phyloP scores from a whole-genome alignment of 1,140 invertebrate species.

The Heliconius hermathena region DNA sequence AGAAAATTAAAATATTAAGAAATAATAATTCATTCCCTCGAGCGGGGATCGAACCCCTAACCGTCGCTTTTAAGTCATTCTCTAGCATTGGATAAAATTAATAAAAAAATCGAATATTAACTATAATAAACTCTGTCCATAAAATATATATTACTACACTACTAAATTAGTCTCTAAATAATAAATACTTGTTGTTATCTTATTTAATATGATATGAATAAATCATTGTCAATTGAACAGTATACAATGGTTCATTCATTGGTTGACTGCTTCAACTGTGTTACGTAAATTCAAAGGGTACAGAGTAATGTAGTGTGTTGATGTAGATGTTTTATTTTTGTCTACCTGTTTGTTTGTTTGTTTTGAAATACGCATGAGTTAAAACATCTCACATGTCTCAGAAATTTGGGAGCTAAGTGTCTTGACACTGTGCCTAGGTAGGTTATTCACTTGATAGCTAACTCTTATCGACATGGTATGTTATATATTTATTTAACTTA shows the following conservation, averaged over 20 bases:
- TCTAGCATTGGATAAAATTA: neutral
- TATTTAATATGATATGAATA: slow-evolving; percentile 23
- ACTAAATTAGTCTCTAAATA: neutral
- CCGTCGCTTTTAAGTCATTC: no score
- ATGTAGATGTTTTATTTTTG: neutral
- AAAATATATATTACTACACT: neutral
- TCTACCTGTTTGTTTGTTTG: neutral
- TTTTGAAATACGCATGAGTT: no score
- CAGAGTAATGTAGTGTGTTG: slow-evolving; percentile 35
- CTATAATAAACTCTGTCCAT: neutral
- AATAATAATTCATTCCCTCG: no score
- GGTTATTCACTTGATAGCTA: no score
- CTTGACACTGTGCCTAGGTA: no score
- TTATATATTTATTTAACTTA: no score
- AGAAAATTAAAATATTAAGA: no score
- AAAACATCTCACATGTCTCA: no score
- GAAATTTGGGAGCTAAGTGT: no score
- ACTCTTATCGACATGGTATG: no score
- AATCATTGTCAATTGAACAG: slow-evolving; percentile 31
- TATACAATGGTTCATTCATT: slow-evolving; percentile 40
- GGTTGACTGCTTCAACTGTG: slow-evolving; percentile 43
- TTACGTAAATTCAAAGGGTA: slow-evolving; percentile 43
- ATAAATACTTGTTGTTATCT: neutral
- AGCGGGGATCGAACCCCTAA: no score
- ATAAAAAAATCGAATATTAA: neutral